These are phyloP conservation scores for Pitangus sulphuratus DNA, from an alignment of 2,797 vertebrate species.

Conservation along the genomic window DNA sequence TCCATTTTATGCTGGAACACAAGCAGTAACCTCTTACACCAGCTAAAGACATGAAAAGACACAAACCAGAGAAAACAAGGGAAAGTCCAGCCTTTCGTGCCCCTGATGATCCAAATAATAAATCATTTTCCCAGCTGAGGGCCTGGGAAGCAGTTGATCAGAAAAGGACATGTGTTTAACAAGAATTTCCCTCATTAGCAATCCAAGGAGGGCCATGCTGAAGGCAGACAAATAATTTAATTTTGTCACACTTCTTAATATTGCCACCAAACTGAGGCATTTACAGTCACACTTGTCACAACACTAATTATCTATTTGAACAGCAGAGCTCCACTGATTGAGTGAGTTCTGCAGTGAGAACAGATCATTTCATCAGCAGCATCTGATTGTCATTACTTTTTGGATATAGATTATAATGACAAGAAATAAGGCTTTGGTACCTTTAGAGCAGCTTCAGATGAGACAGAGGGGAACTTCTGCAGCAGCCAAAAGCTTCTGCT, in stretches of 20 bases:
- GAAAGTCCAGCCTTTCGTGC: not conserved
- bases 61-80: not conserved
- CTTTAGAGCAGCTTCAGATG: not conserved
- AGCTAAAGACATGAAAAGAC: not conserved
- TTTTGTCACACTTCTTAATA: slow-evolving; percentile 55
- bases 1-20: not conserved
- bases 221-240: slow-evolving; percentile 48
- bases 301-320: slow-evolving; percentile 51
- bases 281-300: slow-evolving; percentile 57
- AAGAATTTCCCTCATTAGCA: not conserved
- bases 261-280: slow-evolving; percentile 25
- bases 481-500: not conserved
- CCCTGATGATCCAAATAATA: not conserved
- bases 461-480: not conserved
- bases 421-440: not conserved
- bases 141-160: not conserved
- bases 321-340: slow-evolving; percentile 32
- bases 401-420: not conserved
- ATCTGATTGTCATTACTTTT: not conserved
- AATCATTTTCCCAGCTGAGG: not conserved
- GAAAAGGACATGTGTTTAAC: not conserved
- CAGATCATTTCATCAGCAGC: slow-evolving; percentile 10
- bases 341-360: not conserved
- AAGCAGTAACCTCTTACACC: not conserved
- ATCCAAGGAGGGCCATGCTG: not conserved